Base-by-base conservation (phyloP, 2,888 invertebrate genomes). In the Fabriciana adippe region DNA sequence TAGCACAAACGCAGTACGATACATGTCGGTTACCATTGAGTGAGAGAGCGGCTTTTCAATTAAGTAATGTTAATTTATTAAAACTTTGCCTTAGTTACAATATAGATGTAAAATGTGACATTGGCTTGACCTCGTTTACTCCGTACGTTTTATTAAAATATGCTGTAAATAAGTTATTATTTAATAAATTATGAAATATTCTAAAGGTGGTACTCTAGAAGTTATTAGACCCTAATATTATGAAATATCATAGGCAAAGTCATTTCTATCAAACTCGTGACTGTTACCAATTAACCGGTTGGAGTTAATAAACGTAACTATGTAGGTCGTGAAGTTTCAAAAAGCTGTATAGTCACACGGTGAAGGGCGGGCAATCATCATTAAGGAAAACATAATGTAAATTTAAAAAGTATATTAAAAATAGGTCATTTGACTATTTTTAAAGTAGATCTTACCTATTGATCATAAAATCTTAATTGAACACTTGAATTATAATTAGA, bases 221-320 rank as follows among this genome's bases (percentile, higher is more conserved):
- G 26, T 59, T n/a, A 59, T 59, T 59, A 59, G 47, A 59, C 59
- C 48, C 45, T 57, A 47, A 45, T 2, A 47, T 59, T 59, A 48
- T 26, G 31, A 31, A 59, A 59, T 48, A 59, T 16, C 59, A 59
- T 48, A 45, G 48, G 59, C 6, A 48, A 48, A 48, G 48, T 48
- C 26, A n/a, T 48, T 48, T 59, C 59, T 26, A 59, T 26, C 48
- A 48, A 48, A 26, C 31, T 48, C 47, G 47, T n/a, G 59, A 59
- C 59, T 45, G 51, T 55, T 50, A 48, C 47, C 54, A 67, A 59
- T 59, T 59, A 59, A 59, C 48, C 59, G 31, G 59, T 59, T 59
- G 48, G 16, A 59, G 21, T 59, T 59, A 59, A 47, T 48, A 47
- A n/a, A 59, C 59, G 48, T 59, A 48, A 59, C 26, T 59, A 26